These are phyloP conservation scores for Ardeotis arabs DNA, from an alignment of 2,113 vertebrate genomes.

Conservation along the genomic window DNA sequence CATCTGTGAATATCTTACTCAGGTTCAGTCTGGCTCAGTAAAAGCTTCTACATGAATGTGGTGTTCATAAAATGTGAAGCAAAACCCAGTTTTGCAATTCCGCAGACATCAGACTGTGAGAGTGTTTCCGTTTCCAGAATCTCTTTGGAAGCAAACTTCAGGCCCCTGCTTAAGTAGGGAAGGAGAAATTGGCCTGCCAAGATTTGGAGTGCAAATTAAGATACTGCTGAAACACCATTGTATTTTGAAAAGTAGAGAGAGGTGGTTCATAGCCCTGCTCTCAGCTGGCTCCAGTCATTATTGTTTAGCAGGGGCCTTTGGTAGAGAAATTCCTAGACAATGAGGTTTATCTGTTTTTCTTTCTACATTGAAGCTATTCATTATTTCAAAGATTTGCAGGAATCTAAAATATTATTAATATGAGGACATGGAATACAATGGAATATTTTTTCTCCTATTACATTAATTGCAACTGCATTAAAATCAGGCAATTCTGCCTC, in stretches of 20 bases:
- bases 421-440: not conserved
- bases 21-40: not conserved
- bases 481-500: not conserved
- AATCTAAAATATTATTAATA: not conserved
- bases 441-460: not conserved
- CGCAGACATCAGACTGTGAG: not conserved
- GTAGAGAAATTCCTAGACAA: not conserved
- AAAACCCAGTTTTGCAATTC: not conserved
- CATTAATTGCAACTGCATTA: not conserved
- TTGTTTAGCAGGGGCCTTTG: not conserved
- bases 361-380: not conserved
- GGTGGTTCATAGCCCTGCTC: not conserved
- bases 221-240: not conserved
- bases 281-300: not conserved
- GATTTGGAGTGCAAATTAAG: not conserved
- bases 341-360: not conserved
- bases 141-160: not conserved
- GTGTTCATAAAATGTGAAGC: not conserved
- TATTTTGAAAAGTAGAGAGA: not conserved
- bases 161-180: not conserved
- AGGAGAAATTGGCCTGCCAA: not conserved
- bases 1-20: not conserved
- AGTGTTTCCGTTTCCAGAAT: not conserved
- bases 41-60: not conserved
- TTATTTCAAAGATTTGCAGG: not conserved